Base-by-base conservation (phyloP, 2,888 invertebrate species). In the Lydus trimaculatus region DNA sequence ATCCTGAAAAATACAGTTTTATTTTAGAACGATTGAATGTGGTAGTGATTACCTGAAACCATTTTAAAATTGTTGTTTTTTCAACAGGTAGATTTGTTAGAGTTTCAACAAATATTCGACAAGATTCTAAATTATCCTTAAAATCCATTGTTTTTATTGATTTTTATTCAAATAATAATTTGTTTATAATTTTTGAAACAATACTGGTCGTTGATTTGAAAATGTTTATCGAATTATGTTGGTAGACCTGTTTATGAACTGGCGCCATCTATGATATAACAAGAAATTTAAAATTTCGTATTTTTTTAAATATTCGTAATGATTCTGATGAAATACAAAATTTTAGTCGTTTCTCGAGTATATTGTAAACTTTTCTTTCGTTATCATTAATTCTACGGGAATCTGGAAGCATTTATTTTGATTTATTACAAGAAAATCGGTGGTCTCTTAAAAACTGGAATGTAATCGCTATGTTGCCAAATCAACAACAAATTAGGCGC, bases 21-120 rank as follows among this genome's bases (percentile, higher is more conserved):
- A 43, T 39, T 58, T 13, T 11, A 13, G n/a, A 63, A 36, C 28
- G 43, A 56, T 59, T 13, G n/a, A 23, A 1, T 39, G 9, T 33
- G 48, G 20, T 61, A 4, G 13, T 52, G 8, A 56, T 69, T 61
- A 74, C 76, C 52, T 70, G 67, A 59, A 75, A 76, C 74, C 73
- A 76, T 11, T 36, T 17, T 17, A 73, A 64, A 63, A 76, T 61
- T 11, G 64, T 60, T n/a, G 63, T 65, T n/a, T 33, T 66, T 31
- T 73, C 61, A 28, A 61, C 23, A 15, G 60, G 39, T 8, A 67
- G 25, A 15, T 33, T 13, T 11, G 9, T 28, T 20, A 64, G 33
- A 20, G 31, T 64, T 39, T 36, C 33, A 20, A 61, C 11, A 28
- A 56, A 56, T 56, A 11, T 2, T 2, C 56, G 56, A n/a, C 56